These are phyloP conservation scores for Melanogrammus aeglefinus DNA, from an alignment of 2,797 vertebrate species.

Conservation along the genomic window DNA sequence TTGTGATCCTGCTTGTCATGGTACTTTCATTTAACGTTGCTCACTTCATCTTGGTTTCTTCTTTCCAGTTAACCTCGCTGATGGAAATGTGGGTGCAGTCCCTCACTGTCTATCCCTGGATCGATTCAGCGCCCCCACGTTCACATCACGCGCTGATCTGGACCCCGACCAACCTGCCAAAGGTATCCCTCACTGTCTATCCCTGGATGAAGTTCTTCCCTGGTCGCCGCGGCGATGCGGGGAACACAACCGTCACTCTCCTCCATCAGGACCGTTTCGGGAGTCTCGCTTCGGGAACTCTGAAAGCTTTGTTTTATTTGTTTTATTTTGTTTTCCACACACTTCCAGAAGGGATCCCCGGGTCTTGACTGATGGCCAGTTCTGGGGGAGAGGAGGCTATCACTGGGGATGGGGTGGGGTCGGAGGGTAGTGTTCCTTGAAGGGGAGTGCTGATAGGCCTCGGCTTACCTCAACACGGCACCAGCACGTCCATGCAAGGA, in stretches of 20 bases:
- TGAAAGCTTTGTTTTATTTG: background rate
- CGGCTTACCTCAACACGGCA: background rate
- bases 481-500: background rate
- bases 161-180: conserved; percentile 75
- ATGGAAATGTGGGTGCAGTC: conserved; percentile 70
- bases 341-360: background rate
- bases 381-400: background rate
- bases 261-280: background rate
- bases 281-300: background rate
- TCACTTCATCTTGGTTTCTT: conserved; percentile 34
- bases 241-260: background rate
- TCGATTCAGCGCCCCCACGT: conserved; percentile 63
- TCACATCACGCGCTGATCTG: conserved; percentile 77
- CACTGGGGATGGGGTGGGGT: background rate
- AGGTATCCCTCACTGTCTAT: conserved; percentile 20
- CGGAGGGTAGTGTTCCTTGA: background rate
- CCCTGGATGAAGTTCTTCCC: background rate
- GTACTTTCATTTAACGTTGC: background rate
- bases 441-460: background rate
- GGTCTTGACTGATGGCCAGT: background rate
- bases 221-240: background rate
- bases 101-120: conserved; percentile 73
- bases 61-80: conserved; percentile 85
- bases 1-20: background rate
- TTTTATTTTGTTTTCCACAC: background rate